These are phyloP conservation scores for Pimephales promelas DNA, from an alignment of 2,113 vertebrate genomes.

Conservation along the genomic window DNA sequence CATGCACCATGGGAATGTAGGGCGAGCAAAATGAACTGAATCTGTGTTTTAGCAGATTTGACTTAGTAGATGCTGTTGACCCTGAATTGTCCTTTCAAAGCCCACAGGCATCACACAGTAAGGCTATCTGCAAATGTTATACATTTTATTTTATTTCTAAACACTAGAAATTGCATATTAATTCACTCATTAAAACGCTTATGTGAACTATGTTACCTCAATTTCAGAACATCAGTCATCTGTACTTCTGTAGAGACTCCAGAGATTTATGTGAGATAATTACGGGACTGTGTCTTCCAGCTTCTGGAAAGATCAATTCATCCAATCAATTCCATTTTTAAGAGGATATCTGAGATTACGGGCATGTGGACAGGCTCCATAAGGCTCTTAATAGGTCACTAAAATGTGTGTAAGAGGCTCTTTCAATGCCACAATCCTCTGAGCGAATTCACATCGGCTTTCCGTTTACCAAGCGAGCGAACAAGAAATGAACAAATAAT, in stretches of 20 bases:
- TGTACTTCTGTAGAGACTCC: constrained; percentile 73
- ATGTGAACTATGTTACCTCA: constrained; percentile 31
- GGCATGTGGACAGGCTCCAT: constrained; percentile 66
- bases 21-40: constrained; percentile 35
- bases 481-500: constrained; percentile 47
- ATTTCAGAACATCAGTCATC: constrained; percentile 28
- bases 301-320: constrained; percentile 75
- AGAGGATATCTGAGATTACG: constrained; percentile 77
- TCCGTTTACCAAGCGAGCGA: constrained; percentile 14
- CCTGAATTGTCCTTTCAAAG: constrained; percentile 23
- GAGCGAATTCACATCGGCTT: constrained; percentile 52
- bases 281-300: constrained; percentile 72
- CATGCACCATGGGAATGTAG: constrained; percentile 28
- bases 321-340: constrained; percentile 80
- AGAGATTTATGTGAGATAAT: constrained; percentile 78
- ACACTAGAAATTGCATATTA: not conserved
- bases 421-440: constrained; percentile 59
- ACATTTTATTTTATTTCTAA: not conserved
- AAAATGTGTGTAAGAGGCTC: constrained; percentile 74
- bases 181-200: not conserved
- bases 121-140: not conserved
- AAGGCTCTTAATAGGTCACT: constrained; percentile 79
- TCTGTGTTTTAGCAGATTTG: constrained; percentile 43
- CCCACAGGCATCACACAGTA: constrained; percentile 13
- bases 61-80: constrained; percentile 33